Conservation (phyloP, 2,888 invertebrate species). For the Nephrotoma guestfalica region DNA sequence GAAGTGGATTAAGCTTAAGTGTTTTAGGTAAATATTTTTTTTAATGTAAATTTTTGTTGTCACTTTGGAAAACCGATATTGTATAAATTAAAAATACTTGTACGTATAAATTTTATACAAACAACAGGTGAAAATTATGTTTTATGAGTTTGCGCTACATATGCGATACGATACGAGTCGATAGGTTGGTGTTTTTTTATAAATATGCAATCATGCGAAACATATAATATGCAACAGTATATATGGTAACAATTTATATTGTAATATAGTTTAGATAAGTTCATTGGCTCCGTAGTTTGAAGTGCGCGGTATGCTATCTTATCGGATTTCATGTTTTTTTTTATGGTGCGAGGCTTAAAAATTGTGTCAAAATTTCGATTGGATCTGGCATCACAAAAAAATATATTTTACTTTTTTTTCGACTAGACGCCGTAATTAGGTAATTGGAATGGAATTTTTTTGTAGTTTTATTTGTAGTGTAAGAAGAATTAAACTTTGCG, state of each 20-base stretch:
- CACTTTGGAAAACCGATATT: not conserved
- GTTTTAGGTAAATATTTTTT: slow-evolving; percentile 26
- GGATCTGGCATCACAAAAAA: not conserved
- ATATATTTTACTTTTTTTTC: not conserved
- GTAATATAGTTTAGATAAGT: not conserved
- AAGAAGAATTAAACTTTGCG: not conserved
- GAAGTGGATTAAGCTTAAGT: slow-evolving; percentile 32
- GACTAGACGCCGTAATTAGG: not conserved
- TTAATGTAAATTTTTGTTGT: not conserved
- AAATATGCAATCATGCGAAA: not conserved
- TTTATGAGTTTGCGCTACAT: not conserved
- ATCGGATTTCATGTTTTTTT: not conserved
- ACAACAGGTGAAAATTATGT: not conserved
- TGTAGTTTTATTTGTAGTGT: not conserved
- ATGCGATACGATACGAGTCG: not conserved
- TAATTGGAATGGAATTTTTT: not conserved
- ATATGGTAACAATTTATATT: too few species aligned
- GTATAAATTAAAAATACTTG: not conserved
- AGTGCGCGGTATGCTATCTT: not conserved
- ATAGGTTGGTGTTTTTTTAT: not conserved
- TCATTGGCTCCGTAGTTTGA: not conserved
- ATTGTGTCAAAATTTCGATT: not conserved
- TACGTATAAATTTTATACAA: not conserved
- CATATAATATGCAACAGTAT: not conserved
- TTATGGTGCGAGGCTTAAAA: not conserved